Percentiles rank a stretch among this genome's conserved stretches.
These are phyloP conservation scores for Graphium colonna DNA, from an alignment of 2,888 invertebrate genomes.

Conservation along the genomic window DNA sequence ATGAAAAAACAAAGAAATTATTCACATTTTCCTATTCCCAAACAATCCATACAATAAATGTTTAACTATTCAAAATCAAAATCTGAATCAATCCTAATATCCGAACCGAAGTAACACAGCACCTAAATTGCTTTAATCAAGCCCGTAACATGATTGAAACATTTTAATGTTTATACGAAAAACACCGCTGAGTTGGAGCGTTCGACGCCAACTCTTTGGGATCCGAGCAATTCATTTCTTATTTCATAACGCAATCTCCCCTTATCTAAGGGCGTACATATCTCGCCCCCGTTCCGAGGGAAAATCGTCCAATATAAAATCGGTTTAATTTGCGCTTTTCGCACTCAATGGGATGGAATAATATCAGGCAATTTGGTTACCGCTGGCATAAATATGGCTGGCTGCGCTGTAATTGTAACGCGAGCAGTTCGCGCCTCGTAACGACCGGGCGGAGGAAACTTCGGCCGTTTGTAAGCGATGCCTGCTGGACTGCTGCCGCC, in stretches of 20 bases:
- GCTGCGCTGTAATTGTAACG: conserved; percentile 78
- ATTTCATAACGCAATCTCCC: conserved; percentile 79
- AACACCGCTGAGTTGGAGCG: too few species aligned
- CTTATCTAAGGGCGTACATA: conserved; percentile 77
- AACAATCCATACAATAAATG: background rate
- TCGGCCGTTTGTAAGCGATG: conserved; percentile 66
- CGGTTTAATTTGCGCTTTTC: conserved; percentile 81
- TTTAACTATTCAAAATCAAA: conserved; percentile 7
- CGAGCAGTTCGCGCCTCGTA: conserved; percentile 77
- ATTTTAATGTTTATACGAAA: conserved; percentile 55
- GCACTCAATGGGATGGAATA: conserved; percentile 81
- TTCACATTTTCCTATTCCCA: background rate
- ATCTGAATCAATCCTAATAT: conserved; percentile 1
- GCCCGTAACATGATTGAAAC: conserved; percentile 44
- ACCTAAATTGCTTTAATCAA: conserved; percentile 41
- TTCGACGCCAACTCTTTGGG: conserved; percentile 70
- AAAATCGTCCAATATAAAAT: conserved; percentile 80
- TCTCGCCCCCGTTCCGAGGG: conserved; percentile 73
- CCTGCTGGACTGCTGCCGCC: conserved; percentile 33
- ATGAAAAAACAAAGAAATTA: too few species aligned
- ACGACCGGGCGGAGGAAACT: conserved; percentile 75
- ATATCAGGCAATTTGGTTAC: conserved; percentile 81
- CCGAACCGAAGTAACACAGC: conserved; percentile 10
- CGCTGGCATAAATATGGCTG: conserved; percentile 78
- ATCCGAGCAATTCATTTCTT: conserved; percentile 72